phyloP scores from a whole-genome alignment of 2,113 vertebrate genomes.

The Thamnaconus septentrionalis region DNA sequence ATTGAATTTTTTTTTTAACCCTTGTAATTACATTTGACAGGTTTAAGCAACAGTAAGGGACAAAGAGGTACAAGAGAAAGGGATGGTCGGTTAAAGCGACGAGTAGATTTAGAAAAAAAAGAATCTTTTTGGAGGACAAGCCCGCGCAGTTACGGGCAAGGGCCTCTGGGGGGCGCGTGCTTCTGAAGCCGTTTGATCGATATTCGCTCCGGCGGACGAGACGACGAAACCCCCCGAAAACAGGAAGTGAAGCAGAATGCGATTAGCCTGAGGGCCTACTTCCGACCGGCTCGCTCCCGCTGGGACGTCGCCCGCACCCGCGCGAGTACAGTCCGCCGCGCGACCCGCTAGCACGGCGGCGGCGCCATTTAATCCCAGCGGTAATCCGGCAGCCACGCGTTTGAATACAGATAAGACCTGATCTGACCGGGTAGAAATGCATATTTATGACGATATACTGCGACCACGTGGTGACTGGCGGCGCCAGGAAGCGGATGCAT shows the following conservation, averaged over 20 bases:
- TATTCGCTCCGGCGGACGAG: too few species aligned
- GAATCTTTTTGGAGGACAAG: too few species aligned
- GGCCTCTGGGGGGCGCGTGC: too few species aligned
- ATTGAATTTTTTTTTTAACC: constrained; percentile 23
- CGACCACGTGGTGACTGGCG: constrained; percentile 42
- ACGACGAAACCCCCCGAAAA: constrained; percentile 2
- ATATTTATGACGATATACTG: constrained; percentile 63
- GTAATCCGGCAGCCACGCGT: too few species aligned
- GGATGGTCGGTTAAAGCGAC: constrained; percentile 2
- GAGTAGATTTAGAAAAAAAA: not conserved
- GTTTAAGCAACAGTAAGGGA: constrained; percentile 41
- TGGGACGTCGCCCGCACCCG: too few species aligned
- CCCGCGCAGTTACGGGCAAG: too few species aligned
- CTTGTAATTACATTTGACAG: constrained; percentile 36
- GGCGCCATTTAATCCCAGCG: too few species aligned
- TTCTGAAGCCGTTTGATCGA: too few species aligned
- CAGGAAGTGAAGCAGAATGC: constrained; percentile 26
- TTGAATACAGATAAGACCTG: constrained; percentile 39
- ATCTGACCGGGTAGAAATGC: constrained; percentile 62
- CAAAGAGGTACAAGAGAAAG: constrained; percentile 12
- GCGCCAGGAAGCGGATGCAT: constrained; percentile 63
- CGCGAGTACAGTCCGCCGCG: too few species aligned
- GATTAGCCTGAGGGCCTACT: constrained; percentile 42
- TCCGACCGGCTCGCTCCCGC: constrained; percentile 10
- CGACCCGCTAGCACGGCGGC: too few species aligned